phyloP scores from a whole-genome alignment of 2,888 invertebrate species.

The Caenorhabditis sp. region DNA sequence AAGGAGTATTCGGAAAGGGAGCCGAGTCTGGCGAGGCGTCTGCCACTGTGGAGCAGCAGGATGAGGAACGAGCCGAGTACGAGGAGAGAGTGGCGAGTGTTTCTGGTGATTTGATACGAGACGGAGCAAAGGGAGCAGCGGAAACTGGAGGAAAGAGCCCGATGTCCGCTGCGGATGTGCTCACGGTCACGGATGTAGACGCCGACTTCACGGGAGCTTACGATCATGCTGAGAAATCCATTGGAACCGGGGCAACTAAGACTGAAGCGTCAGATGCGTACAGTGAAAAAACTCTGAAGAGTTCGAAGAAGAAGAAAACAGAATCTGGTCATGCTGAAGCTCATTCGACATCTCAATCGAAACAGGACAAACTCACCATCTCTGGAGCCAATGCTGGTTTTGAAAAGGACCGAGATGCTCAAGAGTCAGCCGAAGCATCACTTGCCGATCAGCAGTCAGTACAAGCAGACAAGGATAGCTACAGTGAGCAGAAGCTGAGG shows the following conservation, averaged over 20 bases:
- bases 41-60: constrained; percentile 39
- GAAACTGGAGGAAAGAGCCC: constrained; percentile 7
- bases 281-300: constrained; percentile 11
- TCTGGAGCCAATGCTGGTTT: background rate
- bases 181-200: background rate
- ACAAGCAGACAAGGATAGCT: constrained; percentile 23
- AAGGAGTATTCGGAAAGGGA: constrained; percentile 19
- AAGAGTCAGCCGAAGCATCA: background rate
- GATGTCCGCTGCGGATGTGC: background rate
- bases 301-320: constrained; percentile 1
- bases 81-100: no score
- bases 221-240: background rate
- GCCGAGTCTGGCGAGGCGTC: constrained; percentile 27
- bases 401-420: background rate
- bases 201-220: background rate
- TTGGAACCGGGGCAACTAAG: background rate
- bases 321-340: background rate
- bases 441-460: background rate
- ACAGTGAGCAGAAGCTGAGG: constrained; percentile 34
- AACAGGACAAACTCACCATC: constrained; percentile 2
- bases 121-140: background rate
- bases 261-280: background rate
- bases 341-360: background rate
- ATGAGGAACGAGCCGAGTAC: constrained; percentile 18
- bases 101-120: constrained; percentile 7